A percentile compares a stretch with the other conserved stretches of the same genome.
Evolutionary conservation across 2,888 invertebrate species (phyloP).

Genomic region (Nebria salina): DNA sequence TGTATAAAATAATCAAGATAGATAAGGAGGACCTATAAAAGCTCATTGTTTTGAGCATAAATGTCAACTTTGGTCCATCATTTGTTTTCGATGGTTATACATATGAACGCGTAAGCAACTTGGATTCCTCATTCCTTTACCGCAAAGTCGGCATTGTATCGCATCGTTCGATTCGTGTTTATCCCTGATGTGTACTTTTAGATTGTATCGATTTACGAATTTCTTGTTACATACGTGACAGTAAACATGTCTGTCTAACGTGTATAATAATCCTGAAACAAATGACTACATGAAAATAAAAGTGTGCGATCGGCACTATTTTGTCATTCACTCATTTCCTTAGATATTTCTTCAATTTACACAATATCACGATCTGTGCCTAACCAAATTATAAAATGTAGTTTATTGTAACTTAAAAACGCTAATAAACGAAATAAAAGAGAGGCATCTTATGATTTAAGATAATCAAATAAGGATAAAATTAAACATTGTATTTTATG

Average conservation of each 20-base stretch:
- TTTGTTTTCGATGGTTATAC: slow-evolving; percentile 73
- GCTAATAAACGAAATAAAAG: too few relatives aligned
- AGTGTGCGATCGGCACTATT: not conserved
- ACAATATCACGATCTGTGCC: not conserved
- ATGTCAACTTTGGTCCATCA: slow-evolving; percentile 47
- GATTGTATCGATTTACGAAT: slow-evolving; percentile 74
- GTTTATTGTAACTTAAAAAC: not conserved
- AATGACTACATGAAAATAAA: slow-evolving; percentile 26
- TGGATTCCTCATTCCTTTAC: slow-evolving; percentile 73
- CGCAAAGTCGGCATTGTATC: slow-evolving; percentile 75
- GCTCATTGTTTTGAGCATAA: not conserved
- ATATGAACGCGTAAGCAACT: slow-evolving; percentile 72
- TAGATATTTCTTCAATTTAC: not conserved
- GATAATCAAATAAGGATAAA: too few relatives aligned
- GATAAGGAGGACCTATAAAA: not conserved
- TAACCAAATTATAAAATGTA: not conserved
- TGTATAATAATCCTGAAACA: slow-evolving; percentile 52
- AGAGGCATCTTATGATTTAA: too few relatives aligned
- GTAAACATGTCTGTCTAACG: slow-evolving; percentile 66
- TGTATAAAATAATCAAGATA: not conserved
- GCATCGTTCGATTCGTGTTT: slow-evolving; percentile 76
- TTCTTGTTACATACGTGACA: slow-evolving; percentile 72
- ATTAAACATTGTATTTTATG: too few relatives aligned
- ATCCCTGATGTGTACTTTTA: slow-evolving; percentile 77
- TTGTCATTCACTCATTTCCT: slow-evolving; percentile 12